Evolutionary conservation across 2,888 invertebrate genomes (phyloP).

Genomic region (Sarcophaga subvicina): DNA sequence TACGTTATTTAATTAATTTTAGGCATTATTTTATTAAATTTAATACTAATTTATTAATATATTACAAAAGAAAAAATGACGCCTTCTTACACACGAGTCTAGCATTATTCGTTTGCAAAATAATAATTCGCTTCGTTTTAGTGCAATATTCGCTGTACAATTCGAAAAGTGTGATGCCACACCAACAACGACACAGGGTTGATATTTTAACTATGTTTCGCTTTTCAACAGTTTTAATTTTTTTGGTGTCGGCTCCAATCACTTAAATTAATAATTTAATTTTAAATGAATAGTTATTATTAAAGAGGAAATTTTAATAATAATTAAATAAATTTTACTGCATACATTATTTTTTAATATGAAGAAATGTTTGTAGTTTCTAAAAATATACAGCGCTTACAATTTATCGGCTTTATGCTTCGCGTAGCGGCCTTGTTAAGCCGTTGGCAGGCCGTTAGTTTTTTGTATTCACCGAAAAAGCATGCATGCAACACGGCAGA

Average conservation of each 20-base stretch:
- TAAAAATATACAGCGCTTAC: too few species aligned
- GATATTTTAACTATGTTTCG: too few species aligned
- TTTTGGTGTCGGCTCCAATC: too few species aligned
- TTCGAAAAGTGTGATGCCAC: constrained; percentile 23
- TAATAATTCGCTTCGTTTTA: constrained; percentile 58
- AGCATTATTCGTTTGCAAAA: constrained; percentile 61
- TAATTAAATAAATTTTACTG: too few species aligned
- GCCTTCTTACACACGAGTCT: constrained; percentile 63
- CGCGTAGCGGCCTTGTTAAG: background rate
- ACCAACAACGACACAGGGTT: too few species aligned
- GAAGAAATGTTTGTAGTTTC: too few species aligned
- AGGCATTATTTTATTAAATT: constrained; percentile 16
- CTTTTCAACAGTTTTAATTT: too few species aligned
- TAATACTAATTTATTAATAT: constrained; percentile 18
- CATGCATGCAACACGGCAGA: constrained; percentile 62
- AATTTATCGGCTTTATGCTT: background rate
- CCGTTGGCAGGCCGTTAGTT: background rate
- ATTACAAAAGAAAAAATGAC: constrained; percentile 62
- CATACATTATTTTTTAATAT: too few species aligned
- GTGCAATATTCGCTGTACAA: constrained; percentile 36
- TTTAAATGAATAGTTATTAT: too few species aligned
- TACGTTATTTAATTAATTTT: background rate
- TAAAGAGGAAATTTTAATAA: too few species aligned
- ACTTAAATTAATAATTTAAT: too few species aligned
- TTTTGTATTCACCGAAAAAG: background rate